A percentile compares a stretch with the other conserved stretches of the same genome.
Evolutionary conservation across 1,140 invertebrate species (phyloP).

Genomic region (Drosophila nigromelanica): DNA sequence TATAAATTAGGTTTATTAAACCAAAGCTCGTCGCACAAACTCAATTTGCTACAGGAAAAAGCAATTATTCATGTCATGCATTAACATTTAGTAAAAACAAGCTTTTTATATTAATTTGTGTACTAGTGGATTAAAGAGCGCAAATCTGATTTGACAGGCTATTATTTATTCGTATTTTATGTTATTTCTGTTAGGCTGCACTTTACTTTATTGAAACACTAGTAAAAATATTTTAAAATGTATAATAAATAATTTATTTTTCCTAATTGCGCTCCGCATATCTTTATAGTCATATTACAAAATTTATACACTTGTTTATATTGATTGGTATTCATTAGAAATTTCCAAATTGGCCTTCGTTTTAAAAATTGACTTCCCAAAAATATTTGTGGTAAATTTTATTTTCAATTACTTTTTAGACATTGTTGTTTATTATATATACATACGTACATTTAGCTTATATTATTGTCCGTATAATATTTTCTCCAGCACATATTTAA

Average conservation of each 20-base stretch:
- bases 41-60: slow-evolving; percentile 9
- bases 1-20: slow-evolving; percentile 12
- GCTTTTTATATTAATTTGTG: background rate
- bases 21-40: background rate
- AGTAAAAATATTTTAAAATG: background rate
- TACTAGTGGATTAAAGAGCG: too few species aligned
- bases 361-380: background rate
- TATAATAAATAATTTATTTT: background rate
- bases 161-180: too few species aligned
- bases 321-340: background rate
- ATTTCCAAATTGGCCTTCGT: background rate
- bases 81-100: background rate
- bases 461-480: background rate
- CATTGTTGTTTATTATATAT: background rate
- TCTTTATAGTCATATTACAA: too few species aligned
- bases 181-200: too few species aligned
- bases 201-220: too few species aligned
- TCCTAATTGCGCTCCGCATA: too few species aligned
- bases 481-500: background rate
- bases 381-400: slow-evolving; percentile 1
- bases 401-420: background rate
- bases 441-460: background rate
- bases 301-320: too few species aligned
- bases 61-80: background rate
- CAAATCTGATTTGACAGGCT: too few species aligned